Evolutionary conservation across 2,888 invertebrate species (phyloP).

Genomic region (Stenodera caucasica): DNA sequence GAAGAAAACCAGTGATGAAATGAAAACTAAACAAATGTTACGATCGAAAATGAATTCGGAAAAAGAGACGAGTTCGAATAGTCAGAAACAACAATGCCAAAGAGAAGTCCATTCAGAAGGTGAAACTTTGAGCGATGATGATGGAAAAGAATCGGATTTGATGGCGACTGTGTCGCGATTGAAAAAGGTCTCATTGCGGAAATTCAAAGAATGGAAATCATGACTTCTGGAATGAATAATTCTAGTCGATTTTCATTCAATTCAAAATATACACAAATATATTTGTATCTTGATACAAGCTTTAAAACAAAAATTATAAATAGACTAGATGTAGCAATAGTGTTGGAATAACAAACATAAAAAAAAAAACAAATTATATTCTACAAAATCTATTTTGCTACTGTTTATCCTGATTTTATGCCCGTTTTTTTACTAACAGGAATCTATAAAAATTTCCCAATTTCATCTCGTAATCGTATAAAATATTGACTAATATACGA

Average conservation of each 20-base stretch:
- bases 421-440: not conserved
- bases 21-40: slow-evolving; percentile 58
- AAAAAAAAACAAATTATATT: slow-evolving; percentile 22
- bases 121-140: slow-evolving; percentile 67
- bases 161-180: slow-evolving; percentile 74
- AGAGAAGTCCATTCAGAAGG: slow-evolving; percentile 75
- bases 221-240: slow-evolving; percentile 57
- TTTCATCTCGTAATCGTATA: not conserved
- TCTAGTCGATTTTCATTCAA: slow-evolving; percentile 17
- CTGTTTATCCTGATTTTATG: slow-evolving; percentile 10
- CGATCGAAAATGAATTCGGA: slow-evolving; percentile 64
- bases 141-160: slow-evolving; percentile 67
- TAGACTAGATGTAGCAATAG: slow-evolving; percentile 33
- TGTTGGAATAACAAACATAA: too few relatives aligned
- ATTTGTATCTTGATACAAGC: slow-evolving; percentile 27
- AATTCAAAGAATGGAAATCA: slow-evolving; percentile 80
- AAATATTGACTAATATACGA: too few relatives aligned
- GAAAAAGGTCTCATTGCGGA: slow-evolving; percentile 77
- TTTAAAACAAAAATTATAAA: slow-evolving; percentile 13
- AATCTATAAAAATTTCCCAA: not conserved
- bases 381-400: slow-evolving; percentile 35
- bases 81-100: slow-evolving; percentile 55
- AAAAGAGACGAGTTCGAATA: slow-evolving; percentile 56
- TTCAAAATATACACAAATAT: slow-evolving; percentile 17
- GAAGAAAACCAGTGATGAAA: slow-evolving; percentile 46